phyloP scores from a whole-genome alignment of 2,113 vertebrate species.

The Patagioenas fasciata region DNA sequence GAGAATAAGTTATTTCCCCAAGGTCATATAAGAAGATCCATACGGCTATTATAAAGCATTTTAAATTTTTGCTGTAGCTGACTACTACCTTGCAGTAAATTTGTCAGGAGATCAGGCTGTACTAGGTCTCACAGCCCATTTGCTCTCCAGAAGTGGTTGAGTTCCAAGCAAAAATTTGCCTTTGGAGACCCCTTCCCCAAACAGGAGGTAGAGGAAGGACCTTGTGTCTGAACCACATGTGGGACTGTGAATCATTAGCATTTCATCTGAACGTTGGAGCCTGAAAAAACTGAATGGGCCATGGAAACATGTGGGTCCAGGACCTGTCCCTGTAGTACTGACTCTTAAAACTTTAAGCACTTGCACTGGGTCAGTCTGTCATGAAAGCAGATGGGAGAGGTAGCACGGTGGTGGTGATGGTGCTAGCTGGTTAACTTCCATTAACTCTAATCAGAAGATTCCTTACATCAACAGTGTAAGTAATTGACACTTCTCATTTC shows the following conservation, averaged over 20 bases:
- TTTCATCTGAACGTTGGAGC: not conserved
- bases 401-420: not conserved
- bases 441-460: not conserved
- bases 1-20: not conserved
- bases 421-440: not conserved
- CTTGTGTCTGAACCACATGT: not conserved
- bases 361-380: not conserved
- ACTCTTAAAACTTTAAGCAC: not conserved
- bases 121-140: conserved; percentile 13
- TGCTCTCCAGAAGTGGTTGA: conserved; percentile 13
- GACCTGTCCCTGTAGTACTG: not conserved
- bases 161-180: conserved; percentile 10
- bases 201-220: not conserved
- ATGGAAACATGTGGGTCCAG: not conserved
- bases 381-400: not conserved
- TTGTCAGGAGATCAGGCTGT: not conserved
- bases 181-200: not conserved
- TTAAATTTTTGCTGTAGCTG: not conserved
- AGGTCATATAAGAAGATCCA: not conserved
- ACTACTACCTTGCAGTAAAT: not conserved
- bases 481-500: conserved; percentile 5
- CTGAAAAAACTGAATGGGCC: not conserved
- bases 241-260: not conserved
- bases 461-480: not conserved
- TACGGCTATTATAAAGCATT: not conserved